phyloP scores from a whole-genome alignment of 2,888 invertebrate species.

The Charanyca ferruginea region DNA sequence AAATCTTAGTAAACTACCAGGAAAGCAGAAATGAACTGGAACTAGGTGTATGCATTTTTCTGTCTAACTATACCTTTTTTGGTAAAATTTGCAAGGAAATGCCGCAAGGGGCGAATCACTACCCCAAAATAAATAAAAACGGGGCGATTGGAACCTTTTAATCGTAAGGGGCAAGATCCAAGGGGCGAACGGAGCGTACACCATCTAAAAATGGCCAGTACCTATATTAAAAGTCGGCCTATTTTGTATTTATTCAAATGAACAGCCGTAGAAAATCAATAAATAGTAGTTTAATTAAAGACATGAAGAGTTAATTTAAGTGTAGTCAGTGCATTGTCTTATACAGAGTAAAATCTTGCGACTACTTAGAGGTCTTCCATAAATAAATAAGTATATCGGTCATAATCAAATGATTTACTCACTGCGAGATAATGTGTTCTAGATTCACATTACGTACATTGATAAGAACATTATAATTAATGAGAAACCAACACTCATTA shows the following conservation, averaged over 20 bases:
- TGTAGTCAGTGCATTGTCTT: slow-evolving; percentile 27
- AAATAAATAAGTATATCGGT: slow-evolving; percentile 61
- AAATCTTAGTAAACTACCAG: no score
- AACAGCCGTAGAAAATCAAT: slow-evolving; percentile 15
- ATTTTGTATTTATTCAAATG: not conserved
- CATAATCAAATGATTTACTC: slow-evolving; percentile 67
- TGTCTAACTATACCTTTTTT: no score
- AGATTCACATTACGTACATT: slow-evolving; percentile 64
- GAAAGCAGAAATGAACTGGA: no score
- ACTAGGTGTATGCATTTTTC: no score
- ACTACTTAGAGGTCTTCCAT: slow-evolving; percentile 46
- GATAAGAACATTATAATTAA: slow-evolving; percentile 59
- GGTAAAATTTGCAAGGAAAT: no score
- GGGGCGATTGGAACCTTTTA: no score
- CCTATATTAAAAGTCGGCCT: not conserved
- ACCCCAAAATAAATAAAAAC: no score
- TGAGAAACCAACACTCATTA: slow-evolving; percentile 45
- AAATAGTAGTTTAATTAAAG: slow-evolving; percentile 13
- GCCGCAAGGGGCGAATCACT: no score
- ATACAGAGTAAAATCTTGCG: slow-evolving; percentile 27
- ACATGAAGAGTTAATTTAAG: slow-evolving; percentile 16
- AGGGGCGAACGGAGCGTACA: no score
- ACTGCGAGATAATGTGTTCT: slow-evolving; percentile 70
- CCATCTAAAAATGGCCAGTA: not conserved
- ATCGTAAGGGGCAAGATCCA: no score